Percentiles rank a stretch among this genome's conserved stretches.
These are phyloP conservation scores for Laspeyria flexula DNA, from an alignment of 2,888 invertebrate genomes.

Conservation along the genomic window DNA sequence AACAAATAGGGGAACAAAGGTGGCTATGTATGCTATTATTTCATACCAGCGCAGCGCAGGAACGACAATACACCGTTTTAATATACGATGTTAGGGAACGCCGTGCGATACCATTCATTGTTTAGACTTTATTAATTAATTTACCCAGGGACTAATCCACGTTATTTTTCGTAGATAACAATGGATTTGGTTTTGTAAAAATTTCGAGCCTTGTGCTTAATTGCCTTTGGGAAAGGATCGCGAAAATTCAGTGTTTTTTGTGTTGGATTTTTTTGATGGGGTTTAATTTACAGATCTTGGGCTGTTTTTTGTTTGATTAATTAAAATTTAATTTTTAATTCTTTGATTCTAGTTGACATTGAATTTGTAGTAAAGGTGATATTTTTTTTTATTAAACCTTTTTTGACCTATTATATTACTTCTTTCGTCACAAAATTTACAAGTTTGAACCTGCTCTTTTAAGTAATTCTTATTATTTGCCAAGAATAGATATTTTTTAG, in stretches of 20 bases:
- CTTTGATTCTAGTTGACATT: too few relatives aligned
- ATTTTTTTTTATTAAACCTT: too few relatives aligned
- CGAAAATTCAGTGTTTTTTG: slow-evolving; percentile 11
- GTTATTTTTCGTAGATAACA: slow-evolving; percentile 49
- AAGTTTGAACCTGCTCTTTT: too few relatives aligned
- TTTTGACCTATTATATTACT: too few relatives aligned
- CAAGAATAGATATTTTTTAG: too few relatives aligned
- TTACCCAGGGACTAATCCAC: slow-evolving; percentile 54
- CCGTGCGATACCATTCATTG: slow-evolving; percentile 52
- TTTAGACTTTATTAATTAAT: slow-evolving; percentile 60
- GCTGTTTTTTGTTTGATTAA: neutral
- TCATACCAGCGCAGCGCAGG: slow-evolving; percentile 20
- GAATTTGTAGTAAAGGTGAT: too few relatives aligned
- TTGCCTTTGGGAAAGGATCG: slow-evolving; percentile 32
- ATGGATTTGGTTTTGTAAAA: slow-evolving; percentile 39
- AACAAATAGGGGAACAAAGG: slow-evolving; percentile 33
- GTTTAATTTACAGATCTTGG: neutral
- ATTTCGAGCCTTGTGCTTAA: slow-evolving; percentile 35
- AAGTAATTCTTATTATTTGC: too few relatives aligned
- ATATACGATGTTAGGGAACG: slow-evolving; percentile 52
- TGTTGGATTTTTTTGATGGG: slow-evolving; percentile 9
- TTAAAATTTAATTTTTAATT: neutral
- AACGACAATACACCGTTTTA: slow-evolving; percentile 50
- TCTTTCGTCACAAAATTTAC: too few relatives aligned
- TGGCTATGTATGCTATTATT: slow-evolving; percentile 11